Evolutionary conservation across 2,888 invertebrate species (phyloP), one percentile per base, ranked within the genome.

Genomic region (Plusia festucae): DNA sequence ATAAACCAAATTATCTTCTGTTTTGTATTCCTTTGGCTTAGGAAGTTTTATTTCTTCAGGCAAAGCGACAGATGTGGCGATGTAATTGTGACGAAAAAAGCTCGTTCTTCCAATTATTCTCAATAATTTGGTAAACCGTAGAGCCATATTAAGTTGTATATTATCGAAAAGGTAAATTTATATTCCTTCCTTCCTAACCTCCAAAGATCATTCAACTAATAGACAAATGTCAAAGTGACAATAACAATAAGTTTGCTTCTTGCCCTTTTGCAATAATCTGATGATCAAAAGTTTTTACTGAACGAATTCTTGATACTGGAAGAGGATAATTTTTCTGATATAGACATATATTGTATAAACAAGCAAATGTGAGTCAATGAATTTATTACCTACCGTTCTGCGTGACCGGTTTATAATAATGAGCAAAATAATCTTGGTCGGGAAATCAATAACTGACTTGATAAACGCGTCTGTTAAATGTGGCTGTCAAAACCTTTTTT

Each of bases 1-100:
- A 79, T 86, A 88, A 5, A 82, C 66, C 9, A 93, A 80, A 72
- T 91, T 90, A 32, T 89, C 79, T 81, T 93, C 92, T 8, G 90
- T 90, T 85, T 81, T 90, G 61, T 77, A 88, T 70, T 90, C 85
- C 70, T 87, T 90, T 5, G 60, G 70, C 53, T 82, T 84, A 40
- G 63, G 73, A 16, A 76, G 27, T 81, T 86, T 89, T 62, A 61
- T 78, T 24, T 75, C 74, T 73, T 79, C 79, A 40, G 72, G 70
- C 20, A 78, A 46, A 57, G 73, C 55, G 22, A 79, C 55, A 22
- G 83, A 70, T 34, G 85, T 84, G 18, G 85, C 83, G 49, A 82
- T 82, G 20, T 82, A 69, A 69, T 85, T 86, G 16, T 83, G 74
- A 34, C 85, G 85, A 60, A 85, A 68, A 13, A 79, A 52, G 73